Percentiles rank a stretch among this genome's conserved stretches.
These are phyloP conservation scores for Leucoptera coffeella DNA, from an alignment of 2,888 invertebrate species.

Conservation along the genomic window DNA sequence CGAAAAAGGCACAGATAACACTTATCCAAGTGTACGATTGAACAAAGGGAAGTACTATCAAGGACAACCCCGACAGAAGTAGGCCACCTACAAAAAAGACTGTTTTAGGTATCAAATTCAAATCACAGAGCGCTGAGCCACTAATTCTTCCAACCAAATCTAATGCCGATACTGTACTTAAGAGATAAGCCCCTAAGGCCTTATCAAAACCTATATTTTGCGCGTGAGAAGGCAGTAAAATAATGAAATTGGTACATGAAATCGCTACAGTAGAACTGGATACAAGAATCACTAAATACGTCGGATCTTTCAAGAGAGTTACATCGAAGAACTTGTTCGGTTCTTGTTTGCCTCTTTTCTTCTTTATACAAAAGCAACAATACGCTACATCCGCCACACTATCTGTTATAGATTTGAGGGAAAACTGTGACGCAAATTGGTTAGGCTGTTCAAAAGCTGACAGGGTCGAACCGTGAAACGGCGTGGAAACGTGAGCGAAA, in stretches of 20 bases:
- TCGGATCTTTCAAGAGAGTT: constrained; percentile 64
- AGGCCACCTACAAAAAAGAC: constrained; percentile 78
- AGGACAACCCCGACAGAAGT: constrained; percentile 68
- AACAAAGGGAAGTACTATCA: constrained; percentile 65
- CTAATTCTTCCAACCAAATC: constrained; percentile 81
- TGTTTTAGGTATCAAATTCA: constrained; percentile 70
- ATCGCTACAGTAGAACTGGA: constrained; percentile 83
- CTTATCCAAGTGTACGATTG: constrained; percentile 57
- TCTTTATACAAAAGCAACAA: constrained; percentile 36
- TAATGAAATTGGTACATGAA: constrained; percentile 84
- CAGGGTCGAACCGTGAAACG: constrained; percentile 78
- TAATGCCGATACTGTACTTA: constrained; percentile 75
- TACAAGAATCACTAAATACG: constrained; percentile 73
- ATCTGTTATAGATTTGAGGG: constrained; percentile 60
- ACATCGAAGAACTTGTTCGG: constrained; percentile 68
- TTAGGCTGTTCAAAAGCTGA: constrained; percentile 69
- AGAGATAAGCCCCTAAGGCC: constrained; percentile 61
- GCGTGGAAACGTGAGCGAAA: constrained; percentile 77
- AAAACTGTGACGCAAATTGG: constrained; percentile 73
- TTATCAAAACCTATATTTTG: constrained; percentile 65
- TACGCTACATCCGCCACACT: constrained; percentile 44
- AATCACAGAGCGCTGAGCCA: constrained; percentile 76
- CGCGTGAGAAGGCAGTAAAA: constrained; percentile 73
- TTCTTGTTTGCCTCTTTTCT: constrained; percentile 19
- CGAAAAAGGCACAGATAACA: constrained; percentile 69